phyloP scores from a whole-genome alignment of 2,113 vertebrate genomes.

The Chionomys nivalis region DNA sequence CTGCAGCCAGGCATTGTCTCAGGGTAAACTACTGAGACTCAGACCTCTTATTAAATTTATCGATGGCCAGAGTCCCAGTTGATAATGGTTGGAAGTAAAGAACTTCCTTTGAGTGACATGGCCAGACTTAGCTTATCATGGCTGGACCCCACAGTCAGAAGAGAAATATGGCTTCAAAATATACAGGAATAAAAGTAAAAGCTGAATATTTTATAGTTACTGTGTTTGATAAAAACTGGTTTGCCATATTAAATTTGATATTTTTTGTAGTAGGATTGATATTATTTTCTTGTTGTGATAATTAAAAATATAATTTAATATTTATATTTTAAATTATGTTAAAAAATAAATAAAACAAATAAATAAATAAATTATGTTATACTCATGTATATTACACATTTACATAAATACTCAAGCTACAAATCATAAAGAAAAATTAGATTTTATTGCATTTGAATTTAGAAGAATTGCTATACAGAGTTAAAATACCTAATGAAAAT shows the following conservation, averaged over 20 bases:
- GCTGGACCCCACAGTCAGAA: neutral
- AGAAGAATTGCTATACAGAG: constrained; percentile 16
- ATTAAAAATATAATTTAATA: neutral
- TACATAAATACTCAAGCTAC: neutral
- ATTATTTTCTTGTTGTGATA: neutral
- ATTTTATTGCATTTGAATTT: constrained; percentile 1
- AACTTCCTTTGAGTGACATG: no score
- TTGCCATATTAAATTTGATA: constrained; percentile 51
- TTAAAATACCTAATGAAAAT: neutral
- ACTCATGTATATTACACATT: neutral
- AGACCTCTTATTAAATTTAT: no score
- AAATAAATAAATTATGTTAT: neutral
- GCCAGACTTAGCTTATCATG: no score
- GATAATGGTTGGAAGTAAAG: no score
- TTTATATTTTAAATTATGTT: neutral
- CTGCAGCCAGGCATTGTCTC: no score
- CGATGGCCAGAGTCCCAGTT: no score
- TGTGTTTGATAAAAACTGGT: constrained; percentile 12
- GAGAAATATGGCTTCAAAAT: neutral
- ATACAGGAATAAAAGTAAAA: constrained; percentile 36
- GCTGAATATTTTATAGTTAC: neutral
- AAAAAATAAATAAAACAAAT: no score
- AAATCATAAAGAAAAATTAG: neutral
- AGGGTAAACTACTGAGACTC: no score
- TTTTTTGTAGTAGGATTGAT: constrained; percentile 37